phyloP scores from a whole-genome alignment of 2,113 vertebrate species.

The Amia ocellicauda region DNA sequence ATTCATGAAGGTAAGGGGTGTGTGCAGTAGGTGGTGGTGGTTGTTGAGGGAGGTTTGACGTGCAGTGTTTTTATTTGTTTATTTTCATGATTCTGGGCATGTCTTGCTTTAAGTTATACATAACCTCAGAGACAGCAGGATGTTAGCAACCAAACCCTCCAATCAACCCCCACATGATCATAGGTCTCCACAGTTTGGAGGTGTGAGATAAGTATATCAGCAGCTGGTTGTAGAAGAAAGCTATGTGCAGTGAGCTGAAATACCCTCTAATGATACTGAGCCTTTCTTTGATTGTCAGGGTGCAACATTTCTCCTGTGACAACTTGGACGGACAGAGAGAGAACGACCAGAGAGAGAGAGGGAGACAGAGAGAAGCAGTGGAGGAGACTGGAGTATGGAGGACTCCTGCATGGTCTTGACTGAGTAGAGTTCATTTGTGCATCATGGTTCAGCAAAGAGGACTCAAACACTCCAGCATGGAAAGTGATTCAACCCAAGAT shows the following conservation, averaged over 20 bases:
- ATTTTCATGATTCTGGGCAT: too few relatives aligned
- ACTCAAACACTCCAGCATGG: slow-evolving; percentile 36
- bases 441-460: slow-evolving; percentile 46
- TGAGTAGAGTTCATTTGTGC: slow-evolving; percentile 31
- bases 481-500: slow-evolving; percentile 34
- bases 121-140: too few relatives aligned
- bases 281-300: not conserved
- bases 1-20: not conserved
- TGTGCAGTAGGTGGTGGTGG: not conserved
- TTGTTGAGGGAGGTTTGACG: not conserved
- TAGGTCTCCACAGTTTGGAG: too few relatives aligned
- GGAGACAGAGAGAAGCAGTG: slow-evolving; percentile 21
- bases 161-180: too few relatives aligned
- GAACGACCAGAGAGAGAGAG: not conserved
- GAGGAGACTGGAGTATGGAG: slow-evolving; percentile 27
- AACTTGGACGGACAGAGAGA: slow-evolving; percentile 15
- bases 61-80: too few relatives aligned
- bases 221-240: not conserved
- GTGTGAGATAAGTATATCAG: too few relatives aligned
- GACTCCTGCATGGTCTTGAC: slow-evolving; percentile 23
- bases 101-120: not conserved
- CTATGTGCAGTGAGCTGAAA: not conserved
- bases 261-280: not conserved
- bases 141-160: too few relatives aligned
- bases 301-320: slow-evolving; percentile 20